phyloP scores from a whole-genome alignment of 2,113 vertebrate genomes.

The Heterocephalus glaber region DNA sequence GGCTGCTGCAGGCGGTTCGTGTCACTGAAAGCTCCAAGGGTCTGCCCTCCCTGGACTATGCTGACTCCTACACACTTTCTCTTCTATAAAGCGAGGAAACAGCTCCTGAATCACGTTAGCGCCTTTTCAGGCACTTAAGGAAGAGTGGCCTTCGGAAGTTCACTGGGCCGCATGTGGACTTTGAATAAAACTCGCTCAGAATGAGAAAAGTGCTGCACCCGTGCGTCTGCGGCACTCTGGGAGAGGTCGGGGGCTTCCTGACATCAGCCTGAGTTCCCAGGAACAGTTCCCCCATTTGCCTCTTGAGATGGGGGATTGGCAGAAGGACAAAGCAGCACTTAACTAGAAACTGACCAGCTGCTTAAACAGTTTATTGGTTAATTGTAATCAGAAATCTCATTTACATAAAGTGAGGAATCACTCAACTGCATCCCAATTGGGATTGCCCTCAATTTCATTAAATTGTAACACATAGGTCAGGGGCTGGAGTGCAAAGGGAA shows the following conservation, averaged over 20 bases:
- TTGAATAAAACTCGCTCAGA: neutral
- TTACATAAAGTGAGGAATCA: slow-evolving; percentile 78
- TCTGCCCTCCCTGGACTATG: accelerated
- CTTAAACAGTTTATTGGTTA: slow-evolving; percentile 69
- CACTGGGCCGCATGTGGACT: neutral
- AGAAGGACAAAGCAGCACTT: slow-evolving; percentile 49
- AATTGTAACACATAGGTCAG: slow-evolving; percentile 59
- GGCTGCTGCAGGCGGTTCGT: neutral
- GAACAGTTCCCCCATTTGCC: neutral
- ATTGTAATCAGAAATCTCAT: slow-evolving; percentile 68
- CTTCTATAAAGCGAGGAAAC: neutral
- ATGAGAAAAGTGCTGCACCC: neutral
- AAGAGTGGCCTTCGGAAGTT: neutral
- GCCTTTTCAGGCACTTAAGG: neutral
- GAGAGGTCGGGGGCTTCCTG: slow-evolving; percentile 2
- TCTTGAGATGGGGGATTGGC: slow-evolving; percentile 40
- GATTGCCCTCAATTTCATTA: slow-evolving; percentile 72
- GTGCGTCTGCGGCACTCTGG: slow-evolving; percentile 33
- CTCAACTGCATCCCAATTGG: slow-evolving; percentile 76
- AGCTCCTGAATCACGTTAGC: neutral
- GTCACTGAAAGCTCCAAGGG: neutral
- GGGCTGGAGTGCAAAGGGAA: slow-evolving; percentile 43
- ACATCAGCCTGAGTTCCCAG: slow-evolving; percentile 61
- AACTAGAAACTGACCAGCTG: slow-evolving; percentile 62
- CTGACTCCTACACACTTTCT: neutral